phyloP scores from a whole-genome alignment of 2,797 vertebrate genomes.

The Hoplostethus atlanticus region DNA sequence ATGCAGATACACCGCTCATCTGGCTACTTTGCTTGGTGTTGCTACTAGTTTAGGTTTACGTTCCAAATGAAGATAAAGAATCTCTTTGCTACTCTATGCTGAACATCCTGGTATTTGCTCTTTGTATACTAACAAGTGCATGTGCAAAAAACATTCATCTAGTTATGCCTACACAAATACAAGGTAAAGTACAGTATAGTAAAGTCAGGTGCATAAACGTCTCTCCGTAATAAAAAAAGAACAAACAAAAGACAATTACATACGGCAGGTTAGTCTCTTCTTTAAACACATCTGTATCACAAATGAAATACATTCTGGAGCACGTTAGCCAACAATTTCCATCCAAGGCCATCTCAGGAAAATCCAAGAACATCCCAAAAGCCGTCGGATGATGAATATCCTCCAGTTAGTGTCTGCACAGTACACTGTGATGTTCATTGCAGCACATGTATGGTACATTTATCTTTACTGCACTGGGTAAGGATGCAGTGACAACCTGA shows the following conservation, averaged over 20 bases:
- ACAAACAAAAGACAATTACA: too few species aligned
- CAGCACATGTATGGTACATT: too few species aligned
- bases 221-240: conserved; percentile 6
- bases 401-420: conserved; percentile 7
- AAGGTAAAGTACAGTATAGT: conserved; percentile 29
- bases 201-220: neutral
- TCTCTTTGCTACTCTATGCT: too few species aligned
- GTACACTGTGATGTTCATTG: too few species aligned
- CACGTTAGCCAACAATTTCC: neutral
- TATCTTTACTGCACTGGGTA: too few species aligned
- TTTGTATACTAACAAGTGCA: neutral
- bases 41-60: too few species aligned
- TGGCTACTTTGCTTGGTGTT: neutral
- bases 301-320: neutral
- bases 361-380: conserved; percentile 19
- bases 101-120: conserved; percentile 7
- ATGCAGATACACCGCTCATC: neutral
- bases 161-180: conserved; percentile 19
- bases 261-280: neutral
- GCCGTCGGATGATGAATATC: conserved; percentile 19
- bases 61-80: too few species aligned
- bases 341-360: too few species aligned
- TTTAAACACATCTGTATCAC: neutral
- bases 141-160: conserved; percentile 14
- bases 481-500: too few species aligned